Conservation (phyloP, 2,797 vertebrate species). For the Ispidina picta region DNA sequence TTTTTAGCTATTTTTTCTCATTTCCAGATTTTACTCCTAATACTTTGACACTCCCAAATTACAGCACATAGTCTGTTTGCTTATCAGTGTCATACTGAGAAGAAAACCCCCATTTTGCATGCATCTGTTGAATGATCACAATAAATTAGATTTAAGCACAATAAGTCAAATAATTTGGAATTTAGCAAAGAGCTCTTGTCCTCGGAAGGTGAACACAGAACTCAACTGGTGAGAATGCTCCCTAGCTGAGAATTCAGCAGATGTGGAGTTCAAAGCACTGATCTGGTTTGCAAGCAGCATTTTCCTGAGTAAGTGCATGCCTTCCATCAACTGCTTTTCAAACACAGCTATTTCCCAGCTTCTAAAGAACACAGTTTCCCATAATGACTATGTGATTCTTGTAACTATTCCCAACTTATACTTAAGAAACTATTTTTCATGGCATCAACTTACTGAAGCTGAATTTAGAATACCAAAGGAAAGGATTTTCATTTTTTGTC, state of each 20-base stretch:
- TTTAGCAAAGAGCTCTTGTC: neutral
- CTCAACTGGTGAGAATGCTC: neutral
- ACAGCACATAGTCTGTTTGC: neutral
- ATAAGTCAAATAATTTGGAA: neutral
- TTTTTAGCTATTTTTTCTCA: neutral
- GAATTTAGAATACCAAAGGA: neutral
- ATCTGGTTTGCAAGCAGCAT: neutral
- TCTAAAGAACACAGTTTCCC: neutral
- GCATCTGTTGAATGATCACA: neutral
- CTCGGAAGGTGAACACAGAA: neutral
- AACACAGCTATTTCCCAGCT: neutral
- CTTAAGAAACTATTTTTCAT: neutral
- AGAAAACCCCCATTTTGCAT: neutral
- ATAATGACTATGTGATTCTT: neutral
- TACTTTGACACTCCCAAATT: neutral
- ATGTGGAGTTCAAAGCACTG: neutral
- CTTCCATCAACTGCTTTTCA: neutral
- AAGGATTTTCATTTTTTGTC: neutral
- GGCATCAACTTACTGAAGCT: neutral
- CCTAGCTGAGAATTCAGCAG: neutral
- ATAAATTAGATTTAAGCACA: neutral
- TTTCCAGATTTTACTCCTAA: neutral
- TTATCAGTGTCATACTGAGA: neutral
- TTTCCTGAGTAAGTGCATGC: neutral
- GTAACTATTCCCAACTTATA: neutral